Conservation (phyloP, 1,140 invertebrate species). For the Psilanteris sp. region DNA sequence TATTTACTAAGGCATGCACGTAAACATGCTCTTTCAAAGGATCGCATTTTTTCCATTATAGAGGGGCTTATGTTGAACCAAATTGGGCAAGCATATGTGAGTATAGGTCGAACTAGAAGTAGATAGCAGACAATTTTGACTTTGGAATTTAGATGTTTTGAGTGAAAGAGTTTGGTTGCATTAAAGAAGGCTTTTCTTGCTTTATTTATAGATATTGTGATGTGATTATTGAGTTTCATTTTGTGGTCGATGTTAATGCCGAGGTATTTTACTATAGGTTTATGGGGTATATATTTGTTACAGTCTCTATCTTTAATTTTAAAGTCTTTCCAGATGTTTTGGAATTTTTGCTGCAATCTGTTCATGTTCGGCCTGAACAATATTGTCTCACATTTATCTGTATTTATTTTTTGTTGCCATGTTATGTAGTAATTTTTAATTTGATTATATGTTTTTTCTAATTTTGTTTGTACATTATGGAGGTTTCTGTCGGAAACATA, state of each 20-base stretch:
- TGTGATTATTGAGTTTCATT: background rate
- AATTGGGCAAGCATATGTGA: slow-evolving; percentile 15
- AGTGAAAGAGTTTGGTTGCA: slow-evolving; percentile 15
- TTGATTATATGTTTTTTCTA: background rate
- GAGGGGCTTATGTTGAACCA: slow-evolving; percentile 33
- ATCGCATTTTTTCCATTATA: slow-evolving; percentile 27
- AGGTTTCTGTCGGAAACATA: background rate
- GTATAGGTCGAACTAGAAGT: slow-evolving; percentile 24
- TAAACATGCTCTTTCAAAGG: slow-evolving; percentile 16
- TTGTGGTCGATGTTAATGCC: slow-evolving; percentile 28
- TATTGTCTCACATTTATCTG: slow-evolving; percentile 18
- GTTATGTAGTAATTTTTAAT: slow-evolving; percentile 6
- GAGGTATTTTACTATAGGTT: slow-evolving; percentile 46
- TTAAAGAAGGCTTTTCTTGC: background rate
- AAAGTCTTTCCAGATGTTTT: slow-evolving; percentile 1
- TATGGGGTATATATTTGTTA: slow-evolving; percentile 22
- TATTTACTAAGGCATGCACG: slow-evolving; percentile 9
- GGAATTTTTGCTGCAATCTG: background rate
- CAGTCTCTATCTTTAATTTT: background rate
- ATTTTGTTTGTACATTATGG: background rate
- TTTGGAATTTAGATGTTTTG: background rate
- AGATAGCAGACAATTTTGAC: slow-evolving; percentile 20
- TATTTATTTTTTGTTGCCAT: slow-evolving; percentile 19
- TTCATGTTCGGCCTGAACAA: slow-evolving; percentile 14
- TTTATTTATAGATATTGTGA: background rate